These are phyloP conservation scores for Lasaia peninsularis DNA, from an alignment of 1,140 invertebrate species.

Conservation along the genomic window DNA sequence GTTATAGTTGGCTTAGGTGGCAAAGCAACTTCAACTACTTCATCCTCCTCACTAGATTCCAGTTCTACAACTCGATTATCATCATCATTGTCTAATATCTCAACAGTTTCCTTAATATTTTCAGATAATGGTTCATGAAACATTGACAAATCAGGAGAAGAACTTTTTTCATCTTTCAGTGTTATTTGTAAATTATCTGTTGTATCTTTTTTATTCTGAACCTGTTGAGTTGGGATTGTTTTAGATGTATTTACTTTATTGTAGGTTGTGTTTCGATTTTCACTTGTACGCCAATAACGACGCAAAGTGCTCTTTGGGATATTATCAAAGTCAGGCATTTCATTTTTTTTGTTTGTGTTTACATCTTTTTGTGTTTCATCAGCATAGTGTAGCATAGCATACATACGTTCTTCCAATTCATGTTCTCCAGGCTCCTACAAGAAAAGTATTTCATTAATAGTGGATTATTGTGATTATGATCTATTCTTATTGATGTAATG, in stretches of 20 bases:
- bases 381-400: constrained; percentile 68
- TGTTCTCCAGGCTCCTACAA: constrained; percentile 70
- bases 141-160: constrained; percentile 42
- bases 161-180: constrained; percentile 36
- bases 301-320: constrained; percentile 46
- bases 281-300: constrained; percentile 59
- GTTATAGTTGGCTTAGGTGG: constrained; percentile 67
- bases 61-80: constrained; percentile 43
- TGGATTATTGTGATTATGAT: no score
- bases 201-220: constrained; percentile 26
- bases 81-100: constrained; percentile 54
- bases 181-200: constrained; percentile 26
- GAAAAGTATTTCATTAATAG: constrained; percentile 18
- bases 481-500: no score
- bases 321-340: constrained; percentile 32
- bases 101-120: constrained; percentile 50
- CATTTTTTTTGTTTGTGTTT: constrained; percentile 37
- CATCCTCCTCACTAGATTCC: constrained; percentile 69
- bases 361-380: constrained; percentile 51
- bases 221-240: constrained; percentile 21
- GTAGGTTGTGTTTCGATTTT: constrained; percentile 32
- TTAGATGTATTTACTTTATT: constrained; percentile 42
- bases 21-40: constrained; percentile 66
- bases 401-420: constrained; percentile 67
- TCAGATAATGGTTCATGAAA: constrained; percentile 50